Conservation (phyloP, 2,888 invertebrate species). For the Vesta saturnalis region DNA sequence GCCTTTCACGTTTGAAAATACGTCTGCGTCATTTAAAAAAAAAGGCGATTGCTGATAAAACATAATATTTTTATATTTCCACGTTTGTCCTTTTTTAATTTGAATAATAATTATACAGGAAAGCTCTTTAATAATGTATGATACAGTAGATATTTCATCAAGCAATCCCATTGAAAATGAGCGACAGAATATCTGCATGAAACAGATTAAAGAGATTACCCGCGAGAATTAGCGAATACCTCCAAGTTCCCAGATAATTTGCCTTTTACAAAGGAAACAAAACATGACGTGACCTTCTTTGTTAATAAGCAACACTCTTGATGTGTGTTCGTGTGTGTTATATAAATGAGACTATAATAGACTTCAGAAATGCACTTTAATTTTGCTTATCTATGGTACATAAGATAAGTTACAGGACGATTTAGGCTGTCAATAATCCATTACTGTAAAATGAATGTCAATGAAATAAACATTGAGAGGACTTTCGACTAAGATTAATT, state of each 20-base stretch:
- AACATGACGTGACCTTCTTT: conserved; percentile 37
- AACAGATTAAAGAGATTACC: conserved; percentile 52
- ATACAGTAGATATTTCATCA: conserved; percentile 3
- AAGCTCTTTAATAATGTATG: conserved; percentile 22
- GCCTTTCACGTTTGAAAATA: conserved; percentile 3
- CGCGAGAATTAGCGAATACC: conserved; percentile 50
- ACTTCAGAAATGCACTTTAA: conserved; percentile 17
- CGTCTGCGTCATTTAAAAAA: conserved; percentile 4
- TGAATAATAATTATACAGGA: conserved; percentile 2
- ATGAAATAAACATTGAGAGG: conserved; percentile 22
- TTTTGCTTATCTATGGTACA: not conserved
- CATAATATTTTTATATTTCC: not conserved
- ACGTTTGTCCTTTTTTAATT: not conserved
- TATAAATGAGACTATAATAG: conserved; percentile 25
- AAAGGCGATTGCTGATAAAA: not conserved
- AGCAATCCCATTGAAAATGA: conserved; percentile 47
- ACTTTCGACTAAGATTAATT: conserved; percentile 34
- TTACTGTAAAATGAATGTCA: conserved; percentile 12
- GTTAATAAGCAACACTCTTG: conserved; percentile 25
- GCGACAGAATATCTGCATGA: conserved; percentile 49
- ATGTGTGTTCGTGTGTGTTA: conserved; percentile 20
- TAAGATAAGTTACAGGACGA: not conserved
- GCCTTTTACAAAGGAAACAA: conserved; percentile 50
- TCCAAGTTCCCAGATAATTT: conserved; percentile 50
- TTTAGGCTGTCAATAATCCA: conserved; percentile 19